A percentile compares a stretch with the other conserved stretches of the same genome.
Evolutionary conservation across 2,888 invertebrate species (phyloP).

Genomic region (Schrankia costaestrigalis): DNA sequence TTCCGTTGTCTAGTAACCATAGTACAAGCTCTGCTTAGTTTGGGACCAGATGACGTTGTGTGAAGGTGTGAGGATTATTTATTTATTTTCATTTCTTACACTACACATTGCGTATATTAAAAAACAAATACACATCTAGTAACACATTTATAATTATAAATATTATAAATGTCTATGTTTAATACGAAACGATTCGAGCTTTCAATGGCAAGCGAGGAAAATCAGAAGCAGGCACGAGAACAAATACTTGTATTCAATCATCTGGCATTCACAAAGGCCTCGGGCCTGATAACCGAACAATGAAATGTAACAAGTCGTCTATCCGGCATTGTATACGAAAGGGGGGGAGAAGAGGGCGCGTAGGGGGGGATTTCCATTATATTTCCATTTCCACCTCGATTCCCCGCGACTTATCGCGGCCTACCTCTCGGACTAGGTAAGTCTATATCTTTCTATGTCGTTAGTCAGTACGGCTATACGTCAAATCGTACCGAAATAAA

Average conservation of each 20-base stretch:
- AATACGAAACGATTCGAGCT: conserved; percentile 63
- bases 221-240: conserved; percentile 76
- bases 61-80: too few relatives aligned
- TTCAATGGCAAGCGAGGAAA: conserved; percentile 69
- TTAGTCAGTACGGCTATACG: conserved; percentile 65
- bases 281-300: conserved; percentile 79
- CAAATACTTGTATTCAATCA: conserved; percentile 81
- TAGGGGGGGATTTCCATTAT: conserved; percentile 71
- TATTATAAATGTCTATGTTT: conserved; percentile 49
- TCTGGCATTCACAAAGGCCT: conserved; percentile 75
- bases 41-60: too few relatives aligned
- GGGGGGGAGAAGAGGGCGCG: conserved; percentile 37
- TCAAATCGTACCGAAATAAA: conserved; percentile 48
- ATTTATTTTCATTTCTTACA: background rate
- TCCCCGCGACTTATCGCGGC: conserved; percentile 75
- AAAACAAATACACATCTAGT: conserved; percentile 37
- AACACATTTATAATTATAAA: conserved; percentile 60
- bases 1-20: too few relatives aligned
- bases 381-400: conserved; percentile 81
- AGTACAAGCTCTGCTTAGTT: too few relatives aligned
- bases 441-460: conserved; percentile 78
- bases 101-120: conserved; percentile 14
- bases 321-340: conserved; percentile 72
- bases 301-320: conserved; percentile 81
- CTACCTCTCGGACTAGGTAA: conserved; percentile 74